phyloP scores from a whole-genome alignment of 2,113 vertebrate genomes.

The Plecotus auritus region DNA sequence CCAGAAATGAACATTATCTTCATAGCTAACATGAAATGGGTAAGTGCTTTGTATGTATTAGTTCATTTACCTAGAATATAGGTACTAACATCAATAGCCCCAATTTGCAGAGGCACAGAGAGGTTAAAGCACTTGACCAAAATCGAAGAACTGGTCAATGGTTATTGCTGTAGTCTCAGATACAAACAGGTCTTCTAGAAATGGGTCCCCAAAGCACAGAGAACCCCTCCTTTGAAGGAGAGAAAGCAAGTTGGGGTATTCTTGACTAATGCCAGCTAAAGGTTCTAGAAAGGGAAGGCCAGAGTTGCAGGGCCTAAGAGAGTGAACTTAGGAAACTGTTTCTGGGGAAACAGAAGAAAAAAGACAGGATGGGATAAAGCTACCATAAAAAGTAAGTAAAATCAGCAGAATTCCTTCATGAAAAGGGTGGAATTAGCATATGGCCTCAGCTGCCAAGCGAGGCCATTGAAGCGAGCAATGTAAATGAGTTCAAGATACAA shows the following conservation, averaged over 20 bases:
- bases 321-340: slow-evolving; percentile 7
- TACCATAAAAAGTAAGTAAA: slow-evolving; percentile 64
- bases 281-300: neutral
- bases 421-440: slow-evolving; percentile 72
- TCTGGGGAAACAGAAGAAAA: neutral
- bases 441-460: slow-evolving; percentile 66
- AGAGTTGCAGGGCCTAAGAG: neutral
- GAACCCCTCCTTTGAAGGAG: neutral
- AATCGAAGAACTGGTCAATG: neutral
- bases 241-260: neutral
- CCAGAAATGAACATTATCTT: neutral
- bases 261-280: neutral
- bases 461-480: slow-evolving; percentile 64
- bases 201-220: neutral
- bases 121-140: neutral
- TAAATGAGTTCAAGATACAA: slow-evolving; percentile 76
- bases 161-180: neutral
- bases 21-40: neutral
- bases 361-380: neutral
- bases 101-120: neutral
- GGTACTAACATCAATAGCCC: neutral
- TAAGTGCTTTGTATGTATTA: neutral
- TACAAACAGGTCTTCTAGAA: neutral
- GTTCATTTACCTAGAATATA: neutral
- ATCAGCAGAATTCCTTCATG: slow-evolving; percentile 74